Evolutionary conservation across 2,113 vertebrate genomes (phyloP).

Genomic region (Hemiscyllium ocellatum): DNA sequence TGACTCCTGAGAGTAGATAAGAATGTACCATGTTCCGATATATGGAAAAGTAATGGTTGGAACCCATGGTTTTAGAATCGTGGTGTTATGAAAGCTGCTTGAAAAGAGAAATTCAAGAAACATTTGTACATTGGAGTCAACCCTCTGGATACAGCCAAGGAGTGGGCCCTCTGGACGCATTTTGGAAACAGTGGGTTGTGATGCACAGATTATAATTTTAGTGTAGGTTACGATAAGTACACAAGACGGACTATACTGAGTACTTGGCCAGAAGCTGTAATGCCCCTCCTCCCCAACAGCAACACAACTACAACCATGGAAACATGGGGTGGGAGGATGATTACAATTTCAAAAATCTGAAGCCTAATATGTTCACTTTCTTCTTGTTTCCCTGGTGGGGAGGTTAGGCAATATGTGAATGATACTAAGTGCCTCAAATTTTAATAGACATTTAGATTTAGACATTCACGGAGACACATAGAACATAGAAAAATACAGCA

Average conservation of each 20-base stretch:
- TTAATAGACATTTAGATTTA: background rate
- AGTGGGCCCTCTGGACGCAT: background rate
- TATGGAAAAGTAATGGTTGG: background rate
- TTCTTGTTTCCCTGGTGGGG: too few relatives aligned
- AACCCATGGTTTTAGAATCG: background rate
- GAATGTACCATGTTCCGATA: background rate
- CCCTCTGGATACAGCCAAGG: background rate
- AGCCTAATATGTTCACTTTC: too few relatives aligned
- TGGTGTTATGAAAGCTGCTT: background rate
- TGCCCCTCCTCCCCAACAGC: too few relatives aligned
- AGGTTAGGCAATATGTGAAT: background rate
- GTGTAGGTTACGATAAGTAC: background rate
- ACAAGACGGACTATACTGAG: background rate
- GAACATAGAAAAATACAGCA: too few relatives aligned
- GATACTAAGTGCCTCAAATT: background rate
- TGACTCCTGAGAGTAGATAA: background rate
- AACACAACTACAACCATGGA: background rate
- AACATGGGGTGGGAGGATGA: background rate
- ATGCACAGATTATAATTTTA: background rate
- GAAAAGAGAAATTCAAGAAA: background rate
- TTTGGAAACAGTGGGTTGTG: background rate
- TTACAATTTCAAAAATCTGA: background rate
- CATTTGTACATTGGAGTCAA: background rate
- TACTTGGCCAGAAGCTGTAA: background rate
- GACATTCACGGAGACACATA: too few relatives aligned